Base-by-base conservation (phyloP, 2,888 invertebrate species). In the Trachelus stipa region DNA sequence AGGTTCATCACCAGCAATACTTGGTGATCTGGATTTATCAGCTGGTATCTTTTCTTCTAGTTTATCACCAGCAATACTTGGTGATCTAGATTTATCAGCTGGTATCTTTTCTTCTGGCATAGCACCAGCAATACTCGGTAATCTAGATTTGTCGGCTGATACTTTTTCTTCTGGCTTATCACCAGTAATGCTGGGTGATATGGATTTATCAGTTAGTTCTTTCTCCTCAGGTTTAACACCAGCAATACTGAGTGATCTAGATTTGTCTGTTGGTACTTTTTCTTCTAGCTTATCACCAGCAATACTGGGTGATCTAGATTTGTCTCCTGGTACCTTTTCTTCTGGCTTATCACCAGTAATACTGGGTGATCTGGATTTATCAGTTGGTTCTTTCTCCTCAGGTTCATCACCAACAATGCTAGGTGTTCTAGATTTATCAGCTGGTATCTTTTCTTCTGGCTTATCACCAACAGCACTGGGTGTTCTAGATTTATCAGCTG, bases 401-500 rank as follows among this genome's bases (percentile, higher is more conserved):
- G 33, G 33, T 1, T 79, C 34, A 12, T 76, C 73, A n/a, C 15
- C 73, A 23, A 37, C 77, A n/a, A 77, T 74, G 30, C 80, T 80
- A 9, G 76, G 34, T 33, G 77, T 4, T 68, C 34, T 69, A 31
- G 37, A 30, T 68, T 68, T 68, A 31, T 79, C 79, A 0, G 34
- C n/a, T 3, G 30, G 0, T 76, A 80, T 76, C 68, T 81, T 81
- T 6, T 80, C 79, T 23, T 78, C 76, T 3, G n/a, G 73, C 3
- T 35, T 69, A 30, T 35, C 71, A 12, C 34, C 23, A 68, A 74
- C 73, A 56, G 71, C 40, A 35, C 75, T 77, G 15, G 79, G 69
- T 23, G 84, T 79, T 74, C 76, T 74, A 4, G 83, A 83, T 35
- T 80, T 81, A 0, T 82, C 82, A 31, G 12, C 0, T 11, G 74